Conservation (phyloP, 2,888 invertebrate genomes). For the Ectemnius lituratus region DNA sequence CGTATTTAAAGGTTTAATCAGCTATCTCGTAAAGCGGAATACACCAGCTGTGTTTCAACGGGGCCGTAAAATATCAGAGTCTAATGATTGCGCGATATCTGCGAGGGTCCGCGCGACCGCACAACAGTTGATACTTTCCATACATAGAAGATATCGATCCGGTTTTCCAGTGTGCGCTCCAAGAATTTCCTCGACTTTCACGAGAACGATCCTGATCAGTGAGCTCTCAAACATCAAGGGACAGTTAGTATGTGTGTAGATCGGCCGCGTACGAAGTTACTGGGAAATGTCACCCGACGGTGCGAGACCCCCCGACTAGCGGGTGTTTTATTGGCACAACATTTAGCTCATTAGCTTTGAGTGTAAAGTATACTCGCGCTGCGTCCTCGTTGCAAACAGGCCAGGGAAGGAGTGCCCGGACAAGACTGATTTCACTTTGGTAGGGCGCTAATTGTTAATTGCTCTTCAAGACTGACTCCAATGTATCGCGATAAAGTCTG, state of each 20-base stretch:
- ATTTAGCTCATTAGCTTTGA: slow-evolving; percentile 45
- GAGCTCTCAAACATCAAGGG: slow-evolving; percentile 4
- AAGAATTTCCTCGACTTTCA: slow-evolving; percentile 20
- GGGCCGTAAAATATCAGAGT: slow-evolving; percentile 31
- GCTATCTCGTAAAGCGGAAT: slow-evolving; percentile 34
- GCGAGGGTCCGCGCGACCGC: neutral
- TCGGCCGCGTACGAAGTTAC: too few relatives aligned
- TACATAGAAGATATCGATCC: slow-evolving; percentile 26
- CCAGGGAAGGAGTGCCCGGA: slow-evolving; percentile 11
- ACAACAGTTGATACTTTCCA: slow-evolving; percentile 3
- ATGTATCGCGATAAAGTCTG: slow-evolving; percentile 33
- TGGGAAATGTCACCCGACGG: neutral
- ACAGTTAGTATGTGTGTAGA: too few relatives aligned
- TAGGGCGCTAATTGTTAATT: slow-evolving; percentile 49
- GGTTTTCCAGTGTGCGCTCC: slow-evolving; percentile 18
- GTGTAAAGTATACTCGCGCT: slow-evolving; percentile 33
- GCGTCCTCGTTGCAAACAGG: slow-evolving; percentile 24
- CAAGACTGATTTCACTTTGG: slow-evolving; percentile 51
- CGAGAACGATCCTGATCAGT: slow-evolving; percentile 38
- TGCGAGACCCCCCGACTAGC: neutral
- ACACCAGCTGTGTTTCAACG: slow-evolving; percentile 27
- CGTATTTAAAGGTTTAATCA: slow-evolving; percentile 42
- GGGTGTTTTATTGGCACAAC: slow-evolving; percentile 33
- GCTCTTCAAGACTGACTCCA: slow-evolving; percentile 39
- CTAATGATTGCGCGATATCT: slow-evolving; percentile 31